Percentiles rank a stretch among this genome's conserved stretches.
phyloP scores from a whole-genome alignment of 2,797 vertebrate species.

The Hydrophis major region DNA sequence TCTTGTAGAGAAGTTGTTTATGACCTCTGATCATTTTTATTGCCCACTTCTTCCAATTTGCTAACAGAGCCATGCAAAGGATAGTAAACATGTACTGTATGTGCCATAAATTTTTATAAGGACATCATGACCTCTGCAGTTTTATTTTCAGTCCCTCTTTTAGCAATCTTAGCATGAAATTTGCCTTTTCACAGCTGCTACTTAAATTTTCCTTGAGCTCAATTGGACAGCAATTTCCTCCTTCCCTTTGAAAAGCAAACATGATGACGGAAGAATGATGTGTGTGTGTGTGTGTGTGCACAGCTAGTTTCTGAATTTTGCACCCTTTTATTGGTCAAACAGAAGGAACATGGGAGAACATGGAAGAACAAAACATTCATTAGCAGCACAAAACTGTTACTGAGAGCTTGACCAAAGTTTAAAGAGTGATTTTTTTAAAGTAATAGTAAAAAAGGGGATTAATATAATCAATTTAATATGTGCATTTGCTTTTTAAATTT shows the following conservation, averaged over 20 bases:
- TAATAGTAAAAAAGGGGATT: not conserved
- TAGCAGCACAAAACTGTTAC: not conserved
- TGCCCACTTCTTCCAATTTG: not conserved
- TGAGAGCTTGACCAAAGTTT: not conserved
- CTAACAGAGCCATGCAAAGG: not conserved
- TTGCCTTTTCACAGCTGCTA: not conserved
- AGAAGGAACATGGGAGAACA: not conserved
- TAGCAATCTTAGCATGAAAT: not conserved
- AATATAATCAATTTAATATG: not conserved
- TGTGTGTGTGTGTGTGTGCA: not conserved
- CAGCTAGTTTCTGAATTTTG: not conserved
- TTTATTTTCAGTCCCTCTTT: not conserved
- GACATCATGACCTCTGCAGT: not conserved
- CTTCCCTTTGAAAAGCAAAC: not conserved
- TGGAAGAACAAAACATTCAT: not conserved
- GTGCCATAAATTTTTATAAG: not conserved
- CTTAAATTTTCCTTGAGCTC: not conserved
- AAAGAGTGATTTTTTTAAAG: not conserved
- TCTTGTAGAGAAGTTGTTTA: not conserved
- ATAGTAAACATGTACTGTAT: not conserved
- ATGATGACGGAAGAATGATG: not conserved
- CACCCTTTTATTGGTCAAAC: not conserved
- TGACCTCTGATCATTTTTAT: not conserved
- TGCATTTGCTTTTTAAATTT: not conserved
- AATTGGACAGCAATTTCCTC: not conserved